A percentile compares a stretch with the other conserved stretches of the same genome.
Evolutionary conservation across 2,797 vertebrate genomes (phyloP).

Genomic region (Pristis pectinata): DNA sequence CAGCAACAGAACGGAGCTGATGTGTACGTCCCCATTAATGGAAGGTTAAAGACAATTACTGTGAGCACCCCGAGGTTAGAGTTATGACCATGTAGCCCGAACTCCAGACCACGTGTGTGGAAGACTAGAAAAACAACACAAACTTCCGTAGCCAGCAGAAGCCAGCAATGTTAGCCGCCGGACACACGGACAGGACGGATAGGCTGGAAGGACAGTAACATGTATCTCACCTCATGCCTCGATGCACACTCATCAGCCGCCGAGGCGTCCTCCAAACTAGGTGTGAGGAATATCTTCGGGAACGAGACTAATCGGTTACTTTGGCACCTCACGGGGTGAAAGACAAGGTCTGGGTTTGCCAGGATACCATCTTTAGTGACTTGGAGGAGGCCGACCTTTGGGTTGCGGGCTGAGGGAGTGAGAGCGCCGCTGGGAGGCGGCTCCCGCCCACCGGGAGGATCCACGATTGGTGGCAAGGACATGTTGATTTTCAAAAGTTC

Average conservation of each 20-base stretch:
- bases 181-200: too few species aligned
- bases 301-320: not conserved
- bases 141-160: too few species aligned
- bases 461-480: slow-evolving; percentile 41
- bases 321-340: not conserved
- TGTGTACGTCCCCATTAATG: too few species aligned
- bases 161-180: too few species aligned
- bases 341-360: not conserved
- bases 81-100: too few species aligned
- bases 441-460: not conserved
- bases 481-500: not conserved
- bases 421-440: not conserved
- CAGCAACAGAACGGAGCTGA: too few species aligned
- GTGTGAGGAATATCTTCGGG: slow-evolving; percentile 15
- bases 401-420: not conserved
- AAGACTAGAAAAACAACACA: too few species aligned
- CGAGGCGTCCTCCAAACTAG: slow-evolving; percentile 27
- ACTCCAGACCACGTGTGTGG: too few species aligned
- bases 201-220: not conserved
- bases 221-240: slow-evolving; percentile 40
- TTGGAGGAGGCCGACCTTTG: slow-evolving; percentile 41
- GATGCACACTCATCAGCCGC: slow-evolving; percentile 27
- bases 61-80: too few species aligned
- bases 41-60: too few species aligned
- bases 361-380: slow-evolving; percentile 30